Base-by-base conservation (phyloP, 2,797 vertebrate genomes). In the Semotilus atromaculatus region DNA sequence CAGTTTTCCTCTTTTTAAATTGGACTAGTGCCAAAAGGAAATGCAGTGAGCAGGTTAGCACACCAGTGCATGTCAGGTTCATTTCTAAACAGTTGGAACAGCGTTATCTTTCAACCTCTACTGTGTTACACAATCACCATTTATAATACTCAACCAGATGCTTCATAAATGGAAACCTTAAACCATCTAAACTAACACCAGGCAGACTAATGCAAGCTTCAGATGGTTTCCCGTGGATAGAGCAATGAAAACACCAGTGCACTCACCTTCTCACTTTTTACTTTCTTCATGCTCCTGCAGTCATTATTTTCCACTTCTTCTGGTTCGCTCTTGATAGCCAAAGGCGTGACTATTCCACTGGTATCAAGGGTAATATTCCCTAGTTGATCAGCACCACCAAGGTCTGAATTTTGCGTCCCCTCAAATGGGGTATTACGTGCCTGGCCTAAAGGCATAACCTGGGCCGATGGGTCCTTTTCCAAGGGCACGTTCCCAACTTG, bases 201-300 rank as follows among this genome's bases (percentile, higher is more conserved):
- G 4, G 51, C 55, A 19, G 16, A n/a, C 10, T 2, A 48, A 45
- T 48, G 38, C 13, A 66, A 45, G 16, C 38, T 2, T 72, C 51
- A 45, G 70, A 85, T 45, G 76, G 8, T 9, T 62, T 79, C 18
- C 26, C 43, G 5, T 11, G 53, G 14, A 0, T 7, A 29, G 4
- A 10, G 58, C 16, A 48, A 48, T 71, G 19, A 76, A 83, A 76
- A 83, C 43, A 79, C 40, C 55, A 64, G 36, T 38, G 13, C 16
- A 86, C 97, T 92, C 96, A 99, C 98, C 97, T 99, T 99, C 93
- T 99, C 98, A 13, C 94, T 96, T 94, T 99, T 99, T 90, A 98
- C 95, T 93, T 99, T 99, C 91, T 99, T 99, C 92, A 98, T 91
- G 74, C 93, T 95, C 91, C 98, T 97, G 94, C 97, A 98, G 90